Percentiles rank a stretch among this genome's conserved stretches.
These are phyloP conservation scores for Bacillus rossius DNA, from an alignment of 1,140 invertebrate genomes.

Conservation along the genomic window DNA sequence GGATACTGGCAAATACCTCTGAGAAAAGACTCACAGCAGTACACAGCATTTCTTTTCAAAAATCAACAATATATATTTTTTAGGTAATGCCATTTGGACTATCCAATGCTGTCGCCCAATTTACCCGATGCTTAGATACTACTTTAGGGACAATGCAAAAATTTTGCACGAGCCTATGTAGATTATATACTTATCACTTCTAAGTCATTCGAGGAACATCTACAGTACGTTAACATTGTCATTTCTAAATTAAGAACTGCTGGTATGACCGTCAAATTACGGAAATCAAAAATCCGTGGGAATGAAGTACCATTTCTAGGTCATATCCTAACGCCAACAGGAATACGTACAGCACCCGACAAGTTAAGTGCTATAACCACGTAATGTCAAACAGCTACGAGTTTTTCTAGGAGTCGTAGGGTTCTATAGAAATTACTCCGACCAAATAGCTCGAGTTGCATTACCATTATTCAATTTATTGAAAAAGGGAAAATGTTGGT, in stretches of 20 bases:
- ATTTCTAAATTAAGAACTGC: slow-evolving; percentile 18
- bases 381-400: slow-evolving; percentile 33
- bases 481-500: slow-evolving; percentile 23
- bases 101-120: slow-evolving; percentile 21
- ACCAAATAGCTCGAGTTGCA: slow-evolving; percentile 21
- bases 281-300: slow-evolving; percentile 30
- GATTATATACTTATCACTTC: slow-evolving; percentile 25
- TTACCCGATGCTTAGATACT: not conserved
- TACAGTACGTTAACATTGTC: slow-evolving; percentile 19
- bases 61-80: slow-evolving; percentile 31
- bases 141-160: not conserved
- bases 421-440: slow-evolving; percentile 39
- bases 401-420: slow-evolving; percentile 41
- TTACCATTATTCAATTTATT: slow-evolving; percentile 28
- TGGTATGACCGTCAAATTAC: slow-evolving; percentile 24
- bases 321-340: slow-evolving; percentile 31
- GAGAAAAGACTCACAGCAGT: slow-evolving; percentile 24
- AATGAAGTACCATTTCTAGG: slow-evolving; percentile 39
- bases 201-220: slow-evolving; percentile 19
- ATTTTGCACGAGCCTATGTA: not conserved
- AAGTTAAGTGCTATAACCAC: slow-evolving; percentile 31
- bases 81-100: slow-evolving; percentile 30
- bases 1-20: slow-evolving; percentile 38
- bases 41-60: slow-evolving; percentile 35
- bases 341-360: slow-evolving; percentile 26